Conservation (phyloP, 2,113 vertebrate genomes). For the Stigmatopora nigra region DNA sequence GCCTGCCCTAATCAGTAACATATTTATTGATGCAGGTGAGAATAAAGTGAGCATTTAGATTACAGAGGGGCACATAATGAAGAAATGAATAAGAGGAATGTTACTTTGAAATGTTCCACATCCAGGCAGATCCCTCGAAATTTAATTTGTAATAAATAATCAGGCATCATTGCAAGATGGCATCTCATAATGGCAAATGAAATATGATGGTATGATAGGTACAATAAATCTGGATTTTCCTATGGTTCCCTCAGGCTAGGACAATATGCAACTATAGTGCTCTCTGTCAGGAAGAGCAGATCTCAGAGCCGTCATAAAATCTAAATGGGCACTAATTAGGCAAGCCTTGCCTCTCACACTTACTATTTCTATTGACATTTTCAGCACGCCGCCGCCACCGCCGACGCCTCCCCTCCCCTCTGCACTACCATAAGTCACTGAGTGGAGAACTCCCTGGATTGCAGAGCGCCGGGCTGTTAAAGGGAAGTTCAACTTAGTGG, state of each 20-base stretch:
- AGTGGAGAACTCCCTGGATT: constrained; percentile 97
- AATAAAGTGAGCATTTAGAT: constrained; percentile 71
- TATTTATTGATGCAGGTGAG: constrained; percentile 64
- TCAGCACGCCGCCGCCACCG: constrained; percentile 77
- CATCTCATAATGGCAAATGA: constrained; percentile 99
- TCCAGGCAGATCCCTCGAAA: constrained; percentile 92
- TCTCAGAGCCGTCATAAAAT: constrained; percentile 99
- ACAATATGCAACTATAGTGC: constrained; percentile 99
- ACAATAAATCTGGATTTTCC: constrained; percentile 99
- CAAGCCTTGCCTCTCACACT: constrained; percentile 99
- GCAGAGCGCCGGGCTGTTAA: constrained; percentile 94
- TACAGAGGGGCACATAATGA: constrained; percentile 93
- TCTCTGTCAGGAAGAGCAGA: constrained; percentile 99
- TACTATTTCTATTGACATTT: constrained; percentile 99
- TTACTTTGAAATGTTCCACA: constrained; percentile 96
- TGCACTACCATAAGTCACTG: constrained; percentile 98
- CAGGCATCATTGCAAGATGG: constrained; percentile 98
- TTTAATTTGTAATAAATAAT: constrained; percentile 99
- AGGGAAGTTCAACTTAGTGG: constrained; percentile 98
- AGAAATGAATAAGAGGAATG: constrained; percentile 98
- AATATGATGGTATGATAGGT: constrained; percentile 99
- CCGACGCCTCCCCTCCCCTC: constrained; percentile 56
- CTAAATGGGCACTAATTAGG: constrained; percentile 99
- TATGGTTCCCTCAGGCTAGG: constrained; percentile 99
- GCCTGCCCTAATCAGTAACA: constrained; percentile 52